Evolutionary conservation across 1,140 invertebrate genomes (phyloP).

Genomic region (Drosophila insularis): DNA sequence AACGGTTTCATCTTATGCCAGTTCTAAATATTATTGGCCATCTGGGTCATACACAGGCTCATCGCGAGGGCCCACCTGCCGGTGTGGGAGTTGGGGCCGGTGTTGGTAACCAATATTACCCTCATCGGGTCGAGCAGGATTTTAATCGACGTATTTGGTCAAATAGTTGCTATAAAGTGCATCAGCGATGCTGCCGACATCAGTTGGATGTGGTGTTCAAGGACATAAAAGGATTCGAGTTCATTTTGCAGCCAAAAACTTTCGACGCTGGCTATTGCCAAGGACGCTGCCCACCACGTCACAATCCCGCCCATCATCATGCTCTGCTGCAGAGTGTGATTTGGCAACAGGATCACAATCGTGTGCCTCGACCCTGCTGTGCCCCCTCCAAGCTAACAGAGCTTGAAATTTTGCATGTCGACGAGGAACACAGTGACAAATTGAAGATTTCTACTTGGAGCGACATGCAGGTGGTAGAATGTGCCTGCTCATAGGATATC

Average conservation of each 20-base stretch:
- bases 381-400: conserved; percentile 87
- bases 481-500: conserved; percentile 86
- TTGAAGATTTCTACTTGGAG: conserved; percentile 88
- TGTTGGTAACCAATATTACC: conserved; percentile 31
- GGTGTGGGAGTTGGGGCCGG: conserved; percentile 2
- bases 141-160: conserved; percentile 76
- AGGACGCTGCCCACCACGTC: conserved; percentile 87
- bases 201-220: conserved; percentile 87
- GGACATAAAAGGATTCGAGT: conserved; percentile 87
- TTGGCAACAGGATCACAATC: conserved; percentile 85
- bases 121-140: conserved; percentile 28
- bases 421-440: conserved; percentile 85
- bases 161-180: conserved; percentile 83
- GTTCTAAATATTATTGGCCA: conserved; percentile 83
- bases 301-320: conserved; percentile 88
- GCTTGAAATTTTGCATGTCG: conserved; percentile 87
- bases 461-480: conserved; percentile 88
- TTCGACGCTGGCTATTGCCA: conserved; percentile 90
- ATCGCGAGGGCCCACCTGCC: conserved; percentile 21
- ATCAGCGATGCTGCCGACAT: conserved; percentile 87
- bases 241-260: conserved; percentile 87
- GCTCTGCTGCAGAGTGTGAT: conserved; percentile 88
- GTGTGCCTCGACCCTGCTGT: conserved; percentile 88
- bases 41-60: conserved; percentile 14
- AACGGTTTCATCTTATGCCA: conserved; percentile 64